A percentile compares a stretch with the other conserved stretches of the same genome.
Evolutionary conservation across 2,797 vertebrate genomes (phyloP).

Genomic region (Sebastes jordani): DNA sequence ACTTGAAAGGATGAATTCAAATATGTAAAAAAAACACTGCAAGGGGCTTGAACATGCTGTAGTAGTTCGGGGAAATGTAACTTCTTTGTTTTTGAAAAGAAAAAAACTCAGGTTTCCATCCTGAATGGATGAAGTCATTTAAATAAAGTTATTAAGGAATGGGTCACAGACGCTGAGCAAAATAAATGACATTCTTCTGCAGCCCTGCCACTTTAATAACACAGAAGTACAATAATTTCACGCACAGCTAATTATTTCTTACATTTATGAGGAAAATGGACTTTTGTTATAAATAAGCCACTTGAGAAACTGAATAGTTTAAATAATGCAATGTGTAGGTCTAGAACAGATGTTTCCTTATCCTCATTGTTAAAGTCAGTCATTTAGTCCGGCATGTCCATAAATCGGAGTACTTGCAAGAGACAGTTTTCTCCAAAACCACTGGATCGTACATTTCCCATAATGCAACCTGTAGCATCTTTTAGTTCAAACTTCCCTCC

Average conservation of each 20-base stretch:
- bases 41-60: background rate
- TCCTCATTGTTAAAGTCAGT: background rate
- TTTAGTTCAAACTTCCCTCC: background rate
- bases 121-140: background rate
- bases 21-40: no score
- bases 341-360: background rate
- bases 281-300: conserved; percentile 11
- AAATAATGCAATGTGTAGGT: background rate
- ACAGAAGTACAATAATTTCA: conserved; percentile 36
- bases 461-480: background rate
- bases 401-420: background rate
- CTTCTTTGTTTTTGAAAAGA: background rate
- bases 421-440: background rate
- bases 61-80: background rate
- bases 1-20: no score
- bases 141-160: conserved; percentile 15
- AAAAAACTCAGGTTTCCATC: background rate
- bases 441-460: background rate
- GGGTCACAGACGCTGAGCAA: conserved; percentile 33
- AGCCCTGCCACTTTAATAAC: conserved; percentile 5
- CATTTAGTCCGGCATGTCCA: background rate
- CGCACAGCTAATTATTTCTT: conserved; percentile 27
- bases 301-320: background rate
- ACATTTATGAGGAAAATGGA: background rate
- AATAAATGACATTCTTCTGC: conserved; percentile 39